Evolutionary conservation across 2,113 vertebrate genomes (phyloP), one percentile per base, ranked within the genome.

Genomic region (Salvelinus fontinalis): DNA sequence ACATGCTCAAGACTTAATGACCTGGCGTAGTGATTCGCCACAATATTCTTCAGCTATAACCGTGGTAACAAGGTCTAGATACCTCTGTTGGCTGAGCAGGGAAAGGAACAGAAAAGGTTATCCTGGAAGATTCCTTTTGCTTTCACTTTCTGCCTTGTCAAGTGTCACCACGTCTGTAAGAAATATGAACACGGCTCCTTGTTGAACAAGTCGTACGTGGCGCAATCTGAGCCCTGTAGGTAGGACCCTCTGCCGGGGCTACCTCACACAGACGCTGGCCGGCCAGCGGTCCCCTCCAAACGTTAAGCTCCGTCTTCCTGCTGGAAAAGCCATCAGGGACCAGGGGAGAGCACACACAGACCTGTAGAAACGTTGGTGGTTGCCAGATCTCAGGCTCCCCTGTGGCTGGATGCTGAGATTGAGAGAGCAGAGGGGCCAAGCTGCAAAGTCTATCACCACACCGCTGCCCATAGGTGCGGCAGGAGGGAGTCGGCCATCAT

Each of bases 271-370:
- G 80, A 79, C 13, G 62, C 70, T 69, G 62, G 72, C 79, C 76
- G 78, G 81, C 83, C 71, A 27, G 20, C 72, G 72, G 76, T 73
- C 75, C 70, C 72, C 54, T 24, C 51, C 51, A 54, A 54, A 73
- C 74, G 67, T 75, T 78, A 85, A 83, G 81, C 74, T 22, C 70
- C 44, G 67, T 66, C 77, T 87, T 90, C 87, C 89, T 88, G 80
- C 84, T 85, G 89, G 76, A 83, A 88, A 90, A 89, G 67, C 78
- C 82, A 91, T 91, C 85, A 90, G 14, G 12, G 49, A 71, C 59
- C 66, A 39, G 67, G 2, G 39, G 39, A 44, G 39, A 39, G 34
- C 34, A 39, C 34, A 44, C 59, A 9, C 59, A 62, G 18, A 57
- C 24, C 39, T 71, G 60, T 44, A 59, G 73, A 48, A 71, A 14